Percentiles rank a stretch among this genome's conserved stretches.
These are phyloP conservation scores for Trachemys scripta DNA, from an alignment of 2,113 vertebrate species.

Conservation along the genomic window DNA sequence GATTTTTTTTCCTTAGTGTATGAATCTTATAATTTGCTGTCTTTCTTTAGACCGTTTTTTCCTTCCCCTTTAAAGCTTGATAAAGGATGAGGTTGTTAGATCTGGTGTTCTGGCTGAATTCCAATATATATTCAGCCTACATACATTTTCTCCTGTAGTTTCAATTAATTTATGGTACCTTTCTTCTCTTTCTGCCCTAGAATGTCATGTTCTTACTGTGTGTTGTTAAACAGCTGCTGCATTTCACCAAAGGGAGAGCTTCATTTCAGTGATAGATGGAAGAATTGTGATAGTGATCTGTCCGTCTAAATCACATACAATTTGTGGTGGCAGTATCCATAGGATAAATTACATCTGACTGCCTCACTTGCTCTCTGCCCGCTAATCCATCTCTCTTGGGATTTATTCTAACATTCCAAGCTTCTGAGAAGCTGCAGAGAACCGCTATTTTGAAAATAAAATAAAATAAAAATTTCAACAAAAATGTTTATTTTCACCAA, in stretches of 20 bases:
- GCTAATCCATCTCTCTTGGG: background rate
- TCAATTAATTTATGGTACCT: background rate
- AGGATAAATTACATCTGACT: background rate
- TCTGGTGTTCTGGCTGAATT: constrained; percentile 28
- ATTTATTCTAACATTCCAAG: fast-evolving
- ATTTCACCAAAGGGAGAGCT: background rate
- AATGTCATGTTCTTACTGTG: constrained; percentile 25
- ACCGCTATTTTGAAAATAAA: background rate
- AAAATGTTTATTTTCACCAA: background rate
- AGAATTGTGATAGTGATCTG: fast-evolving
- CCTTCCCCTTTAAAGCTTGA: background rate
- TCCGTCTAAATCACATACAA: fast-evolving
- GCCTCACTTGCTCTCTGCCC: background rate
- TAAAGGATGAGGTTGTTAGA: background rate
- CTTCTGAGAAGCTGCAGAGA: background rate
- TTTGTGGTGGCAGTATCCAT: background rate
- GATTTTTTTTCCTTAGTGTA: constrained; percentile 11
- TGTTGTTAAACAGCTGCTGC: background rate
- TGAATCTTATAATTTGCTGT: background rate
- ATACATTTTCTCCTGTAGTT: background rate
- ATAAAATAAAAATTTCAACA: background rate
- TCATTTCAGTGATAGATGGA: background rate
- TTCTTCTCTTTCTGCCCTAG: background rate
- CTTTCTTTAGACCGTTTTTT: background rate
- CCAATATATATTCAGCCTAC: background rate